Evolutionary conservation across 2,797 vertebrate species (phyloP), one percentile per base, ranked within the genome.

Genomic region (Cynodonichthys magdalenae): DNA sequence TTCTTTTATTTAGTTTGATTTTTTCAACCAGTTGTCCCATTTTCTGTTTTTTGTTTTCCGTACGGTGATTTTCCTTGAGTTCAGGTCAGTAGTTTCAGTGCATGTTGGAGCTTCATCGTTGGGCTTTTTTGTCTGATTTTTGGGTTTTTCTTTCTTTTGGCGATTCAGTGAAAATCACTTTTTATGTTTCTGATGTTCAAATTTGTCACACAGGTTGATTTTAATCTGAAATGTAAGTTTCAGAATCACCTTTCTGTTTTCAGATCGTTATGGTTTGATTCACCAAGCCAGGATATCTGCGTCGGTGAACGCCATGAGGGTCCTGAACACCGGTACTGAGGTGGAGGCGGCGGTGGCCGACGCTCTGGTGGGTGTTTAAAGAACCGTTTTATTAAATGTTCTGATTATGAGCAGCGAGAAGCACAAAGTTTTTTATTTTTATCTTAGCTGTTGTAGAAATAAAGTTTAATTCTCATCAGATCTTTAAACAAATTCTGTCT

Each of bases 291-390:
- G 97, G 64, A 94, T 98, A 81, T 97, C 97, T 57, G 95, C 96
- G 3, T 97, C 97, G 1, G 93, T 97, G 72, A 98, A 95, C 54
- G 95, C 97, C 75, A 97, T 99, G 97, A 88, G 96, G 77, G 96
- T 98, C 44, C 90, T 99, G 15, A 98, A 97, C 89, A 97, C 96
- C 0, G 97, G 97, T 75, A 98, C 97, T 0, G 98, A 99, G 76
- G 94, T 99, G 72, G 97, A 99, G 83, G 97, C 98, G 4, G 98
- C 98, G 0, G 97, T 99, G 1, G 98, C 98, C 0, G 97, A 99
- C 66, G 97, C 97, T 83, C 89, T 99, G 96, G 98, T 99, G 92
- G 94, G 95, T 29, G 2, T 24, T 24, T 24, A 24, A 24, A 24
- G 24, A 24, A 24, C 24, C 24, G 24, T 24, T 24, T 24, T 24